These are phyloP conservation scores for Mormyrus proboscirostris DNA, from an alignment of 2,797 vertebrate species.

Conservation along the genomic window DNA sequence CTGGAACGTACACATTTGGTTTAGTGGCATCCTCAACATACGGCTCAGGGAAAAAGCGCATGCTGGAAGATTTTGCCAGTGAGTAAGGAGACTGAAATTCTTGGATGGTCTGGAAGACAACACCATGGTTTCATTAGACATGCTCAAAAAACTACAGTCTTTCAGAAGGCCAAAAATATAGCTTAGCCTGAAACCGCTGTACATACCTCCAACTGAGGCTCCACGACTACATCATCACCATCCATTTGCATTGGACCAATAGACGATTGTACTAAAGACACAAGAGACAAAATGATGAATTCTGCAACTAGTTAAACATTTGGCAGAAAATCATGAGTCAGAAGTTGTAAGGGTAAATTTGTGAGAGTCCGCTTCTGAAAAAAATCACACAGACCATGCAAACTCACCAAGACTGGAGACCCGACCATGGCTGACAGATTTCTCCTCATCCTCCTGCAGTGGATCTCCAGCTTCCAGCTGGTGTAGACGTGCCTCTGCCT, in stretches of 20 bases:
- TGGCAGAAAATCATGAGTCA: not conserved
- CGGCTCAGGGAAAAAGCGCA: constrained; percentile 68
- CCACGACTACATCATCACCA: constrained; percentile 43
- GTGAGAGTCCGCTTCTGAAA: not conserved
- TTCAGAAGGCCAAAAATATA: not conserved
- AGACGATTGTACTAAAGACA: constrained; percentile 45
- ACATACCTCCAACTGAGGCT: constrained; percentile 46
- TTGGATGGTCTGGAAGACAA: constrained; percentile 37
- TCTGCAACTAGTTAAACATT: not conserved
- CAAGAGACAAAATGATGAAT: constrained; percentile 11
- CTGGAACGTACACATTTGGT: constrained; percentile 28
- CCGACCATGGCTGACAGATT: constrained; percentile 44
- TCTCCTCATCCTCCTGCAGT: constrained; percentile 54
- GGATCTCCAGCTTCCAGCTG: constrained; percentile 25
- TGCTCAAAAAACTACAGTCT: not conserved
- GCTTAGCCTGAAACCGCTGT: not conserved
- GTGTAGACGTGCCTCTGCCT: constrained; percentile 70
- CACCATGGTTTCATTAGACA: not conserved
- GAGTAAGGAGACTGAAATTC: constrained; percentile 27
- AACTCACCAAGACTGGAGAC: constrained; percentile 35
- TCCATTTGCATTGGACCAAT: constrained; percentile 38
- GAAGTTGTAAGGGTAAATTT: not conserved
- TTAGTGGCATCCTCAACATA: constrained; percentile 51
- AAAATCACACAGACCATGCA: not conserved
- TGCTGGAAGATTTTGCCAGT: constrained; percentile 54